Base-by-base conservation (phyloP, 2,113 vertebrate species). In the Oryctolagus cuniculus region DNA sequence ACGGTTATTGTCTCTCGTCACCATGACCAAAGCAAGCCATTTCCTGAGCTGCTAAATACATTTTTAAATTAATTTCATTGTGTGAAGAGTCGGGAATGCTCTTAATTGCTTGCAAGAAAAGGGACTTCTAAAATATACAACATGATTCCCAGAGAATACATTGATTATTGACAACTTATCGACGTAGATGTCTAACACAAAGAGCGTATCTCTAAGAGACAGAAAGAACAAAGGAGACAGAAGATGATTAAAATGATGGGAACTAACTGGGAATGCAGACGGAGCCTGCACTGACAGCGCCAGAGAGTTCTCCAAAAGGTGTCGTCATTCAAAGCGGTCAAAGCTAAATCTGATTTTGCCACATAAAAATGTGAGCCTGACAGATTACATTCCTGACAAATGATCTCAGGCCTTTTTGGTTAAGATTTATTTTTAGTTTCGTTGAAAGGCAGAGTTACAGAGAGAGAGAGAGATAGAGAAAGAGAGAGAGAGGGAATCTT, bases 1-100 rank as follows among this genome's bases (percentile, higher is more conserved):
- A 95, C 69, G 25, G 94, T 91, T 93, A 95, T 70, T 96, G 77
- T 96, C 73, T 95, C 89, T 77, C 83, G 82, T 91, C 53, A 95
- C 70, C 58, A 29, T 51, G 90, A 91, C 44, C 73, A 78, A 97
- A 97, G 95, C 49, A 72, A 74, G 92, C 81, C 82, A 70, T 55
- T 93, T 79, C 92, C 44, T 87, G 63, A 69, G 92, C 61, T 81
- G 83, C 96, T 95, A 96, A 97, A 96, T 12, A 95, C 8, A 85
- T 82, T 79, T 91, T 92, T 69, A 92, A 9, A 63, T 79, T 36
- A 73, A 88, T 75, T 53, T 89, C 8, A 70, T 64, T 29, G 29
- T 69, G 96, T 85, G 91, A 93, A 90, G n/a, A 89, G 36, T 70
- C 53, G 66, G 19, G 51, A 22, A 27, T 70, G 95, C 44, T 55